phyloP scores from a whole-genome alignment of 1,140 invertebrate genomes.

The roundworm (Caenorhabditis elegans) region WBcel235 BX284605.5:16040001-16040500 shows the following conservation, averaged over 20 bases:
- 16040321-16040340: conserved; percentile 75
- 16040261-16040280: conserved; percentile 75
- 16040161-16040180: conserved; percentile 49
- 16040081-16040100: conserved; percentile 67
- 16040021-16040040: too few species aligned
- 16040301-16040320: conserved; percentile 76
- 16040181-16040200: conserved; percentile 50
- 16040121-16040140: too few species aligned
- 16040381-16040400: conserved; percentile 66
- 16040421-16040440: conserved; percentile 67
- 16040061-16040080: too few species aligned
- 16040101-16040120: conserved; percentile 44
- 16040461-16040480: conserved; percentile 69
- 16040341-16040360: conserved; percentile 72
- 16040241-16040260: conserved; percentile 68
- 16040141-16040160: conserved; percentile 48
- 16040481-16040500: conserved; percentile 69
- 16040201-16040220: conserved; percentile 63
- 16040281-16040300: conserved; percentile 74
- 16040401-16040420: conserved; percentile 64
- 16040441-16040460: conserved; percentile 67
- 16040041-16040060: too few species aligned
- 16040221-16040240: conserved; percentile 67
- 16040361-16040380: conserved; percentile 69
- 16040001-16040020: too few species aligned